Evolutionary conservation across 2,888 invertebrate genomes (phyloP), one percentile per base, ranked within the genome.

Genomic region (Halictus ligatus): DNA sequence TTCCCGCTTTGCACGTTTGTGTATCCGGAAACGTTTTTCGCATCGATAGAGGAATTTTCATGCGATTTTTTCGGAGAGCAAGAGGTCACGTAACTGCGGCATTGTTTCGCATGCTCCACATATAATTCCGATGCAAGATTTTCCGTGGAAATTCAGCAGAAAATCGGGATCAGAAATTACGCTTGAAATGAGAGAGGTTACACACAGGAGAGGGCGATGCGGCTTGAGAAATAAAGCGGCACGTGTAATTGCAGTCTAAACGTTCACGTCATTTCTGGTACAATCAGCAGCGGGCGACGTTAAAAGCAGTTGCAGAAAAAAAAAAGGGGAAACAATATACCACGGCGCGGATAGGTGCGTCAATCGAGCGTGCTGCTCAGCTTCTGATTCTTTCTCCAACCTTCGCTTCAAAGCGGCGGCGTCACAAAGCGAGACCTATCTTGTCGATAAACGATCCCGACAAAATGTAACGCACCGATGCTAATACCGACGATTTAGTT

Each of bases 381-480:
- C 15, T 73, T 43, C 67, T 67, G 77, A 81, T 76, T 79, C 43
- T 48, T 67, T 74, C 83, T 60, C n/a, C 73, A 43, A 43, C 71
- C 46, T 83, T 50, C 77, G 29, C 46, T 83, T 58, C 58, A n/a
- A 58, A 77, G 64, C 75, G 79, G 25, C 69, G 48, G 58, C 29
- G n/a, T 67, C 50, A 84, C 89, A 85, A 84, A 85, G 83, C 81
- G 69, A 60, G 71, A 69, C 54, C 79, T 79, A 85, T 78, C 75
- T 85, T 64, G 74, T 79, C 77, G 78, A 89, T 86, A 83, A 88
- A 83, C 81, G 81, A 46, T 86, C 81, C 79, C 83, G 87, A 85
- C 87, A 78, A 87, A 86, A 67, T 74, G 21, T 10, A 43, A 46
- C 21, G 48, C 71, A 74, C 21, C 58, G 18, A 79, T 35, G 40